Evolutionary conservation across 2,113 vertebrate genomes (phyloP), one percentile per base, ranked within the genome.

Genomic region (Falcunculus frontatus): DNA sequence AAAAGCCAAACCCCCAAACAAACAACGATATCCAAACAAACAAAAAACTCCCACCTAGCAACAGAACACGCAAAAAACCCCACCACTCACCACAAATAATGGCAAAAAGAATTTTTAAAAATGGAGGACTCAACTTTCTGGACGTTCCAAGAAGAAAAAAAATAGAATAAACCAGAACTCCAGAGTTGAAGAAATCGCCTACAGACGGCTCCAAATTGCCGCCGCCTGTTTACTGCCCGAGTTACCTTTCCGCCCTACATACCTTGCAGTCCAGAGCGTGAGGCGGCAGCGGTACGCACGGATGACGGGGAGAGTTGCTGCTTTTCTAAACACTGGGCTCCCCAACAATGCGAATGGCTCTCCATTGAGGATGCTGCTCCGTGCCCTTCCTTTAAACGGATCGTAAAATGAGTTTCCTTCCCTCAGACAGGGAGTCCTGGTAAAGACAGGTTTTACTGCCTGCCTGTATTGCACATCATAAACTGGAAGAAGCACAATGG

Each of bases 381-480:
- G 30, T 92, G 92, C 87, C 89, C 92, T 97, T 96, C 96, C 97
- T 96, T 97, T 97, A 97, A 98, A 97, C 67, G 95, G 97, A 97
- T 98, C 97, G 75, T 98, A 98, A 98, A 98, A 98, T 96, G 93
- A 92, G 96, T 96, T 95, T 97, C 97, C 97, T 92, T 62, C 56
- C 78, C 93, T 94, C 95, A 96, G 97, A 97, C 97, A 76, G 70
- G 87, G 96, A 97, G 82, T 96, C 90, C 70, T 85, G 90, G 96
- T 97, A 97, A 97, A 97, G 95, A 92, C 78, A 97, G 95, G 95
- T 98, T 98, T 98, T 98, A 98, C 97, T 98, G 96, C 98, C 97
- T 97, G 94, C 93, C 97, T 98, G 84, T 94, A 98, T 98, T 98
- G 97, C 98, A 98, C 98, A 98, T 96, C 98, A 98, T 98, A 98